Evolutionary conservation across 35 echinoderm and acorn worm genomes (phyloP).

Genomic region (Patiria miniata): DNA sequence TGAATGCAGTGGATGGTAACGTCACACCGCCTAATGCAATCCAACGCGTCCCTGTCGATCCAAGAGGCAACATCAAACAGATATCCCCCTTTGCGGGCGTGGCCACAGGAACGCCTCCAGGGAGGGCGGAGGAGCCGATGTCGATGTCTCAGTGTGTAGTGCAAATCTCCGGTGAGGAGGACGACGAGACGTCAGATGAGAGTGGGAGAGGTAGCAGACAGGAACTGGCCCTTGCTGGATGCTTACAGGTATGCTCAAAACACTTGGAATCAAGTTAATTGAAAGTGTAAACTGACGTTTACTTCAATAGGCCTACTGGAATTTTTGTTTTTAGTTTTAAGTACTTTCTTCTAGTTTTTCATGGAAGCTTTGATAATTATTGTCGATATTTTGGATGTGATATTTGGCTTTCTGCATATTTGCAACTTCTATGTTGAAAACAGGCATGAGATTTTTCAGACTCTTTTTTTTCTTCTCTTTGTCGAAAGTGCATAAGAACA

Average conservation of each 20-base stretch:
- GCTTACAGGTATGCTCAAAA: background rate
- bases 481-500: no score
- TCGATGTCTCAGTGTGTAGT: constrained; percentile 50
- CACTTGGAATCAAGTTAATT: background rate
- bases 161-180: background rate
- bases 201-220: background rate
- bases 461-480: no score
- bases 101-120: constrained; percentile 64
- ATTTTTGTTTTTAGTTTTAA: no score
- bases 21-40: background rate
- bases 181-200: background rate
- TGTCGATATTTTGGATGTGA: no score
- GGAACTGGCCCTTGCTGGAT: background rate
- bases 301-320: no score
- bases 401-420: no score
- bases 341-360: no score
- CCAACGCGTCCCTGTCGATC: background rate
- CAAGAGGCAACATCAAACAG: constrained; percentile 27
- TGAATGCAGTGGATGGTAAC: background rate
- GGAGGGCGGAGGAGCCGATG: constrained; percentile 58
- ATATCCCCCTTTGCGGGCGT: constrained; percentile 57
- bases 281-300: no score
- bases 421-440: no score
- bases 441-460: no score
- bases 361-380: no score